These are phyloP conservation scores for Plecturocebus donacophilus DNA, from an alignment of 2,113 vertebrate genomes.

Conservation along the genomic window DNA sequence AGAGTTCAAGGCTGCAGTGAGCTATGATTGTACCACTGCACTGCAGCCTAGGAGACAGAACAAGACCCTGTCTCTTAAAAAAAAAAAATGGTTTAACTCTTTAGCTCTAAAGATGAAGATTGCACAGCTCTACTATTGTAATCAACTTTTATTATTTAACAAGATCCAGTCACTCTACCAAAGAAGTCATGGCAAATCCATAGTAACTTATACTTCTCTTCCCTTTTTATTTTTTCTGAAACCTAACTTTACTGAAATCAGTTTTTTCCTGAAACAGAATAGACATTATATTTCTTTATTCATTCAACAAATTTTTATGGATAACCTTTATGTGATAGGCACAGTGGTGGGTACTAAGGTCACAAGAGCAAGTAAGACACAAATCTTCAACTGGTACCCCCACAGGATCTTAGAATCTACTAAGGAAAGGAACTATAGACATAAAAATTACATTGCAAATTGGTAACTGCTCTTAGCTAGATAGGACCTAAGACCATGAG, in stretches of 20 bases:
- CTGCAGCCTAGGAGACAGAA: too few species aligned
- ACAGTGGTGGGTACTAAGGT: neutral
- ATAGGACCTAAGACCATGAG: neutral
- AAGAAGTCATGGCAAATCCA: neutral
- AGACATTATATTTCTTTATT: constrained; percentile 15
- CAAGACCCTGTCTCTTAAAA: too few species aligned
- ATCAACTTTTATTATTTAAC: neutral
- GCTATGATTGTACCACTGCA: too few species aligned
- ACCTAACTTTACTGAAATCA: neutral
- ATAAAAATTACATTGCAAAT: neutral
- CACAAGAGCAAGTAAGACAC: neutral
- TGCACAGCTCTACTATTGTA: neutral
- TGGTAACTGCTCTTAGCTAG: neutral
- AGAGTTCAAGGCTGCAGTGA: neutral
- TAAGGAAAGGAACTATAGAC: neutral
- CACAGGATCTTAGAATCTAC: neutral
- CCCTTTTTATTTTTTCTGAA: neutral
- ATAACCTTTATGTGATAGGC: neutral
- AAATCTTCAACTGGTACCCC: neutral
- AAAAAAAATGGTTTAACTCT: neutral
- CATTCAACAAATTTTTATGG: neutral
- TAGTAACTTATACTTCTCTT: neutral
- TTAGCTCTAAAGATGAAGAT: neutral
- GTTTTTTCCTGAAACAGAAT: neutral
- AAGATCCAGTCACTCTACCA: neutral